Evolutionary conservation across 2,797 vertebrate species (phyloP), one percentile per base, ranked within the genome.

Genomic region (Catostomus latipinnis): DNA sequence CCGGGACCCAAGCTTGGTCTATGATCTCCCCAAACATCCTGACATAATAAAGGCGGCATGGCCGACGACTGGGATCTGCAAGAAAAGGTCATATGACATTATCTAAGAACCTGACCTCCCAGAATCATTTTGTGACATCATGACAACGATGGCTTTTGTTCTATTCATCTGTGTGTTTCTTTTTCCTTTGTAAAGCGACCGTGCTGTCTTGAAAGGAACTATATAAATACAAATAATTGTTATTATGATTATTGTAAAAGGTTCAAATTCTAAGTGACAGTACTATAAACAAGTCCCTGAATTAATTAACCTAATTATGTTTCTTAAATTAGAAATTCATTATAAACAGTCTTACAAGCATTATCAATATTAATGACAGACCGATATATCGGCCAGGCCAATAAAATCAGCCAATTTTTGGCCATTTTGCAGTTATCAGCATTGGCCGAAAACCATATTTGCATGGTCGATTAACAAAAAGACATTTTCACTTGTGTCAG

Each of bases 21-120:
- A 91, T 86, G 70, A 96, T 92, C 67, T 98, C 96, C 83, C 96
- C 97, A 81, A 99, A 91, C 10, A 96, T 95, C 84, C 96, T 93
- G 88, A 99, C 93, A 46, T 93, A 98, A 92, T 99, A 99, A 89
- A 98, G 93, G 57, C 96, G 95, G 87, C 96, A 97, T 0, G 96
- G 95, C 83, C 94, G 96, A 74, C 91, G 93, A 90, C 90, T 95
- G 78, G 96, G 95, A 76, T 90, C 94, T 95, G 71, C 8, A 78
- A 73, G 52, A 80, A 62, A 68, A 73, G 9, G 56, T 46, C 34
- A 34, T 49, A 22, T 9, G 4, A 70, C 0, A 18, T 56, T 1
- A 65, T 65, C 34, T 63, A 13, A n/a, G 34, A 63, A 62, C 22
- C 18, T 62, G 22, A 34, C 34, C 34, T 22, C 34, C 34, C 34